Evolutionary conservation across 1,140 invertebrate species (phyloP).

Genomic region (Nasonia vitripennis): DNA sequence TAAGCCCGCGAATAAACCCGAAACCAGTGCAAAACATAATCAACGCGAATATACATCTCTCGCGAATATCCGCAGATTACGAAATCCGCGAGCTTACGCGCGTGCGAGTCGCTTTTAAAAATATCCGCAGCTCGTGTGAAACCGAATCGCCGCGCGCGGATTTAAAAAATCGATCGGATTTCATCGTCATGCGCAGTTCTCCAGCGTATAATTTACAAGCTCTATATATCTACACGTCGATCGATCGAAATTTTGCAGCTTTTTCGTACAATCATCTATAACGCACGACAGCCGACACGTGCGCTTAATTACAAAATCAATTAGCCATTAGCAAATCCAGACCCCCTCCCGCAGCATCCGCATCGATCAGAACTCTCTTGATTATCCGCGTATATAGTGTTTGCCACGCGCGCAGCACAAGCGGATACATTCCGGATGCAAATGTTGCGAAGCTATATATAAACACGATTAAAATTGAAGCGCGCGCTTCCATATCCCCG

Average conservation of each 20-base stretch:
- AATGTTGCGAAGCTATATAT: not conserved
- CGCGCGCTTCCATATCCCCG: no score
- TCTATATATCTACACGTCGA: not conserved
- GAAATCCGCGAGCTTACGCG: not conserved
- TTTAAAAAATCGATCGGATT: constrained; percentile 4
- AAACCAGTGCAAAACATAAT: no score
- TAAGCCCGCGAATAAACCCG: no score
- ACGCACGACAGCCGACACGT: not conserved
- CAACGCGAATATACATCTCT: no score
- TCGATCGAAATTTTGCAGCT: no score
- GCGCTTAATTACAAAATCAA: not conserved
- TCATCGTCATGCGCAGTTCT: not conserved
- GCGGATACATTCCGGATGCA: not conserved
- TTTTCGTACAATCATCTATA: not conserved
- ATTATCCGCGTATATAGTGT: no score
- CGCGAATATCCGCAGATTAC: not conserved
- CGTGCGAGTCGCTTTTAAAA: not conserved
- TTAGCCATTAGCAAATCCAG: not conserved
- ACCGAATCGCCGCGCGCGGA: not conserved
- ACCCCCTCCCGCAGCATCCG: no score
- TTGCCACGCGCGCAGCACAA: not conserved
- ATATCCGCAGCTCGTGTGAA: not conserved
- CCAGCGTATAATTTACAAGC: no score
- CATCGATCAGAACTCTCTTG: no score
- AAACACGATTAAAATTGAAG: no score